These are phyloP conservation scores for Miichthys miiuy DNA, from an alignment of 2,797 vertebrate genomes.

Conservation along the genomic window DNA sequence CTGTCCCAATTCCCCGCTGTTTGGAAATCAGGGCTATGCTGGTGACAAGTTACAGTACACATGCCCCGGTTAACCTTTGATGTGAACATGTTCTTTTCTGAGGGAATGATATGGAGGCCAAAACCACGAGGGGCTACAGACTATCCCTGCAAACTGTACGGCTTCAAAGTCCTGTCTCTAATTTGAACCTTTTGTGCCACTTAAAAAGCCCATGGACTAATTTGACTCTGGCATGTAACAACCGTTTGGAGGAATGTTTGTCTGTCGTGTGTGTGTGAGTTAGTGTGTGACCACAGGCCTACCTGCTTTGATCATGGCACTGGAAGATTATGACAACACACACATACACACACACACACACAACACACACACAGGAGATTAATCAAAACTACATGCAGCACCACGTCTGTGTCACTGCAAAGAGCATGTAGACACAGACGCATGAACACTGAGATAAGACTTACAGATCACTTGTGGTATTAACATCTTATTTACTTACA, in stretches of 20 bases:
- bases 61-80: slow-evolving; percentile 84
- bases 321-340: slow-evolving; percentile 72
- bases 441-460: slow-evolving; percentile 12
- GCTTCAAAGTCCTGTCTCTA: slow-evolving; percentile 85
- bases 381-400: slow-evolving; percentile 68
- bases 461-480: slow-evolving; percentile 2
- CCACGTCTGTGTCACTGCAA: slow-evolving; percentile 25
- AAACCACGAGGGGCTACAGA: slow-evolving; percentile 81
- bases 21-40: slow-evolving; percentile 76
- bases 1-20: slow-evolving; percentile 79
- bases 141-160: slow-evolving; percentile 78
- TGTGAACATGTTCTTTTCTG: slow-evolving; percentile 78
- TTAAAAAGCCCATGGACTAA: slow-evolving; percentile 84
- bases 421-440: slow-evolving; percentile 12
- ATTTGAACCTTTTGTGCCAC: slow-evolving; percentile 86
- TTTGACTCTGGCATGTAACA: slow-evolving; percentile 84
- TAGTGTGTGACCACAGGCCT: slow-evolving; percentile 69
- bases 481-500: slow-evolving; percentile 20
- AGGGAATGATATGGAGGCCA: slow-evolving; percentile 77
- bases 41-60: slow-evolving; percentile 84
- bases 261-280: slow-evolving; percentile 62
- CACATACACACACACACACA: slow-evolving; percentile 40
- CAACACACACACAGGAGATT: slow-evolving; percentile 54
- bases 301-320: slow-evolving; percentile 81
- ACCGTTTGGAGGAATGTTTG: slow-evolving; percentile 76